Evolutionary conservation across 1,140 invertebrate genomes (phyloP), one percentile per base, ranked within the genome.

Genomic region (Phymastichus coffea): DNA sequence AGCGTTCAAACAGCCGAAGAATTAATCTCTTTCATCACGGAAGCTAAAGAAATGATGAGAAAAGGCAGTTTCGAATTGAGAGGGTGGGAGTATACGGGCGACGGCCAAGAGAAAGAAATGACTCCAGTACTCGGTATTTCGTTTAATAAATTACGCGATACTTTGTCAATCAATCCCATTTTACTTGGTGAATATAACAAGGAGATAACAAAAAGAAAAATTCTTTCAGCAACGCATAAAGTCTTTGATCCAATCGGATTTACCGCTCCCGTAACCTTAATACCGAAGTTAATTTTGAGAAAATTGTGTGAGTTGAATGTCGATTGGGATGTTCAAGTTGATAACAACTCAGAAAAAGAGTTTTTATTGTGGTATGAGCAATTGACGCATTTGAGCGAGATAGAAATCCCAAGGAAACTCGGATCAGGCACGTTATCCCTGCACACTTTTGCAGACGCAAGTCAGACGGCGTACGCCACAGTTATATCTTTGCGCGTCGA

Each of bases 221-320:
- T 69, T 30, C 37, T 69, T 35, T 64, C 67, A 3, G 17, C 57
- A 17, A 38, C 52, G 14, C 65, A 70, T 22, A 57, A 51, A 57
- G 30, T 71, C 17, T 70, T 63, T 52, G 68, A 71, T 55, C 66
- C 66, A 4, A 62, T 71, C 15, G 68, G 66, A 10, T 67, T 61
- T 23, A 44, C 52, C 1, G 62, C 47, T 28, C 67, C 67, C 3
- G 63, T 47, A 1, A 40, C 51, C 35, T 41, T 70, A 12, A 20
- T 12, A 19, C 63, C 67, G 26, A 66, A 62, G 41, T 35, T 68
- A 10, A 58, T 65, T 30, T 40, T 69, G 26, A 52, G 67, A 37
- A 20, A 62, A 37, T 28, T 47, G 6, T 71, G 68, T 49, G 19
- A 33, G 9, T 38, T 19, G 12, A 58, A 63, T 26, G 43, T 65